Base-by-base conservation (phyloP, 1,140 invertebrate species). In the Scaptomyza graminum region DNA sequence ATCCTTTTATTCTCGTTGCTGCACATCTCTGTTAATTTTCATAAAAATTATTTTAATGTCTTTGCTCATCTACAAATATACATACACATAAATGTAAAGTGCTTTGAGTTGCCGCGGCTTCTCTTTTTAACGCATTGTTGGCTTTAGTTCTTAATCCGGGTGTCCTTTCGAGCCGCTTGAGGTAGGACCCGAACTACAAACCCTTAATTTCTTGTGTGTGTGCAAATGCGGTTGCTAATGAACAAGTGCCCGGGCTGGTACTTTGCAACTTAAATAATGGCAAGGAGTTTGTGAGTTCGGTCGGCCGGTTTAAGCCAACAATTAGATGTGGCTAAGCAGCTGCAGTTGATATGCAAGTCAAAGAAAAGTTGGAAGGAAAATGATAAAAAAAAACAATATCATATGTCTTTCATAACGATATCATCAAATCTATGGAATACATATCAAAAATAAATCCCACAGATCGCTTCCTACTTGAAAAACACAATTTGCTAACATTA, bases 31-130 rank as follows among this genome's bases (percentile, higher is more conserved):
- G 75, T 87, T 81, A 66, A 81, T 87, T 87, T 82, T 76, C 63
- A 79, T 79, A 76, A 82, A 82, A 87, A 87, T 87, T 76, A 74
- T 74, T 82, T 87, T 73, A 88, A 81, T 79, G 75, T 69, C 74
- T 63, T 61, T 44, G 54, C 68, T 3, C 49, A 5, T 7, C 5
- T 31, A 31, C 28, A 31, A 31, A 31, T 7, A 5, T 7, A 5
- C 28, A 31, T 47, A 49, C 68, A 12, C 49, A 81, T 76, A 64
- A 81, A 66, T 71, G 67, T 49, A 62, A 78, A 74, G 68, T 73
- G 59, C 63, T 60, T 54, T 37, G 34, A 49, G 13, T 43, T 22
- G 18, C 18, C 18, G 18, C 18, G 2, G 18, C 57, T 54, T 28
- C 12, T 61, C 22, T 52, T 75, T 34, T 54, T 78, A 46, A 80